Evolutionary conservation across 2,113 vertebrate species (phyloP).

Genomic region (Danionella cerebrum): DNA sequence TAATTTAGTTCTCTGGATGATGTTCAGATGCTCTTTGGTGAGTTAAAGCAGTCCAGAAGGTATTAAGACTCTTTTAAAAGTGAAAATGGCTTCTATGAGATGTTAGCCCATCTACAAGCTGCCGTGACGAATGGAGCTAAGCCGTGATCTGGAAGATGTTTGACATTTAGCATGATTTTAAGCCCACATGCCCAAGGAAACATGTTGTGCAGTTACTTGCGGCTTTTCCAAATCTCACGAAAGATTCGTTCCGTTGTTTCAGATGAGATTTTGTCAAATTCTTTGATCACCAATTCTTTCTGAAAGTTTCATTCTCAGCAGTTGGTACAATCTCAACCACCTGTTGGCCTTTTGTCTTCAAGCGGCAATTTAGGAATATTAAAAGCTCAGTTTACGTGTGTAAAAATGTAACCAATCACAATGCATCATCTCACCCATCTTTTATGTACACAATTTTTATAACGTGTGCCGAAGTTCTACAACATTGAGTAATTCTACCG

Average conservation of each 20-base stretch:
- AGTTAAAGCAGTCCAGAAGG: constrained; percentile 32
- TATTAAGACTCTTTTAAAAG: constrained; percentile 34
- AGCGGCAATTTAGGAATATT: not conserved
- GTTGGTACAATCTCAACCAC: too few relatives aligned
- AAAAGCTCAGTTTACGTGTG: too few relatives aligned
- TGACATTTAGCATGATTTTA: constrained; percentile 11
- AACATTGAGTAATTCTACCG: constrained; percentile 7
- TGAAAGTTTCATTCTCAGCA: too few relatives aligned
- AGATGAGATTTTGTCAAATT: not conserved
- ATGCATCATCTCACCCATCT: too few relatives aligned
- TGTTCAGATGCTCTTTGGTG: constrained; percentile 29
- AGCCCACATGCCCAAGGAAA: not conserved
- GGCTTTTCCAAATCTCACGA: not conserved
- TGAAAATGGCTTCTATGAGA: constrained; percentile 40
- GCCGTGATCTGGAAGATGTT: constrained; percentile 1
- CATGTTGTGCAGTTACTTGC: not conserved
- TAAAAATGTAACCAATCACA: too few relatives aligned
- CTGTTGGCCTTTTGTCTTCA: too few relatives aligned
- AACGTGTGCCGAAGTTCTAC: not conserved
- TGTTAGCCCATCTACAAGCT: constrained; percentile 18
- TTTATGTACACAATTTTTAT: constrained; percentile 1
- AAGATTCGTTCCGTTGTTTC: not conserved
- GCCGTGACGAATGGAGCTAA: constrained; percentile 14
- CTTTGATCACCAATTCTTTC: too few relatives aligned
- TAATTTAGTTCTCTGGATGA: constrained; percentile 16